Conservation (phyloP, 2,797 vertebrate species). For the Enteromius anoplus region DNA sequence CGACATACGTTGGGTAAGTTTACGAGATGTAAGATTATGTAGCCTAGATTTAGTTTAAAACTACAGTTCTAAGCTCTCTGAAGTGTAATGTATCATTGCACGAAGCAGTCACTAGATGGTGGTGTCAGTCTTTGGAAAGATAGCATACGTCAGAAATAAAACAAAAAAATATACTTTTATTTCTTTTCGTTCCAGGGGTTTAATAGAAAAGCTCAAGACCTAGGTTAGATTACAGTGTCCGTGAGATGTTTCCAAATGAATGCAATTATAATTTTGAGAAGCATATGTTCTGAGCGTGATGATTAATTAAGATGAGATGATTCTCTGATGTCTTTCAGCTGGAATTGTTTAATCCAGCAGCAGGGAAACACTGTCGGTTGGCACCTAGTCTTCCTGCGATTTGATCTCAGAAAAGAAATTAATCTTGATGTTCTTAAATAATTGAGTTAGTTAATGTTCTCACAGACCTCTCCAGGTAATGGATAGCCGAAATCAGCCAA, state of each 20-base stretch:
- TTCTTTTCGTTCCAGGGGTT: constrained; percentile 35
- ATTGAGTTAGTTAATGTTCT: constrained; percentile 17
- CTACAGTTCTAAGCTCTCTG: neutral
- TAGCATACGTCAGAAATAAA: neutral
- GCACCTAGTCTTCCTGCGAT: neutral
- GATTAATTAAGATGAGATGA: neutral
- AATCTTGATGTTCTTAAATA: constrained; percentile 22
- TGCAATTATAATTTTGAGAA: neutral
- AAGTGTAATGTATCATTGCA: neutral
- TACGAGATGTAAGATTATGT: neutral
- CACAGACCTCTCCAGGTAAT: constrained; percentile 16
- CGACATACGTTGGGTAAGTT: neutral
- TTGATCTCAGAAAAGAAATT: neutral
- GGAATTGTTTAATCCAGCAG: constrained; percentile 45
- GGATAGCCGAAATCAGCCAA: neutral
- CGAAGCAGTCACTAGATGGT: constrained; percentile 63
- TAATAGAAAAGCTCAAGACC: constrained; percentile 47
- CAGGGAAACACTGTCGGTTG: constrained; percentile 8
- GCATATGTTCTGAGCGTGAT: neutral
- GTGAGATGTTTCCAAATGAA: neutral
- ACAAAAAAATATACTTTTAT: neutral
- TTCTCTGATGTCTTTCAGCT: constrained; percentile 16
- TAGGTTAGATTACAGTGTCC: constrained; percentile 2
- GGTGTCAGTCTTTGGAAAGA: constrained; percentile 8
- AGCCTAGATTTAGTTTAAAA: neutral